These are phyloP conservation scores for Coturnix japonica DNA, from an alignment of 2,113 vertebrate genomes.

Conservation along the genomic window DNA sequence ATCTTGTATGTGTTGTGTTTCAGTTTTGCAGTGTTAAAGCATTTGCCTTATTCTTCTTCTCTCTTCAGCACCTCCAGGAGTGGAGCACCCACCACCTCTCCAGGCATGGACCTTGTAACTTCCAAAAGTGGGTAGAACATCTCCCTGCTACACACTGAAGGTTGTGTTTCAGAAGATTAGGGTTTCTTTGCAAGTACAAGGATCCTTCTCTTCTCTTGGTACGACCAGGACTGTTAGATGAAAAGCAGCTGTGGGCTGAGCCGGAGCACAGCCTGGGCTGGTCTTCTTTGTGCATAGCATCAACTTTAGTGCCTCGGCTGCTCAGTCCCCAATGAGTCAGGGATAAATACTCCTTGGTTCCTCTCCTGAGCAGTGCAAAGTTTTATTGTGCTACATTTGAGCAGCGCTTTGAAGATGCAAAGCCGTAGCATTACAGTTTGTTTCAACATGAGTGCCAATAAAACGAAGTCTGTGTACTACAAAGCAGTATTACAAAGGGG, in stretches of 20 bases:
- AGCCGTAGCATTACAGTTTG: not conserved
- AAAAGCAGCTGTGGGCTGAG: not conserved
- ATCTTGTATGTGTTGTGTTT: not conserved
- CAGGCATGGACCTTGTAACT: not conserved
- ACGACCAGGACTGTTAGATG: fast-evolving
- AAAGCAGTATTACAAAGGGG: not conserved
- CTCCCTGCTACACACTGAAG: not conserved
- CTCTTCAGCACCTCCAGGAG: not conserved
- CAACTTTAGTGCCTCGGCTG: fast-evolving
- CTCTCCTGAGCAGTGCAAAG: not conserved
- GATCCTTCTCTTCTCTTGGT: fast-evolving
- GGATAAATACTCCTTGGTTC: not conserved
- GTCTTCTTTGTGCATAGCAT: fast-evolving
- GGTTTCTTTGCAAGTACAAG: not conserved
- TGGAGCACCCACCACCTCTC: no score
- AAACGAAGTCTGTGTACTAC: not conserved
- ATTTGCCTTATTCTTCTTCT: not conserved
- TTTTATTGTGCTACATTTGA: not conserved
- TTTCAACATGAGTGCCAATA: conserved; percentile 19
- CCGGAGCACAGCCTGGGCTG: not conserved
- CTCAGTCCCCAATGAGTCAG: not conserved
- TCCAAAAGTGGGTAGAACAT: not conserved
- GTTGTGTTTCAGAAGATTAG: not conserved
- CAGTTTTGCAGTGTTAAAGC: not conserved
- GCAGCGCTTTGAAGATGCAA: conserved; percentile 19